A percentile compares a stretch with the other conserved stretches of the same genome.
Conservation (phyloP, 1,140 invertebrate genomes). For the Gerris buenoi region DNA sequence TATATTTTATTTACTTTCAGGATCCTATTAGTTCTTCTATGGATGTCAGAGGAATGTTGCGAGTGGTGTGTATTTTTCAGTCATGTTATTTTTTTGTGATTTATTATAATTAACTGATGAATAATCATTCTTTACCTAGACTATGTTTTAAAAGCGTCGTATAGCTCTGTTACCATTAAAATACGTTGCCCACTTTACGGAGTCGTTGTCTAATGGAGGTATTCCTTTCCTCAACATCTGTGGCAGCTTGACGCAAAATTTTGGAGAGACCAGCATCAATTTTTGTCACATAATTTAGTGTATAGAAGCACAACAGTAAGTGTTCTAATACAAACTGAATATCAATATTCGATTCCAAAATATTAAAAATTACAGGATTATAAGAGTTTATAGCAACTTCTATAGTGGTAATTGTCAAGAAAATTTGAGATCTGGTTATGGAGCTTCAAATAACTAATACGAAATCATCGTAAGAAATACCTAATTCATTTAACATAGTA, state of each 20-base stretch:
- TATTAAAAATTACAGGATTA: slow-evolving; percentile 20
- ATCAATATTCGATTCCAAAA: slow-evolving; percentile 23
- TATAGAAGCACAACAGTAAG: slow-evolving; percentile 20
- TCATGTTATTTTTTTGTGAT: too few species aligned
- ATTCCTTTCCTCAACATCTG: not conserved
- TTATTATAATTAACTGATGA: too few species aligned
- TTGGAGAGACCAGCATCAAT: slow-evolving; percentile 7
- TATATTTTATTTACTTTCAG: too few species aligned
- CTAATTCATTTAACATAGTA: not conserved
- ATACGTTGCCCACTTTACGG: slow-evolving; percentile 20
- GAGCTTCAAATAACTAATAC: not conserved
- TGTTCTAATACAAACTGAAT: slow-evolving; percentile 22
- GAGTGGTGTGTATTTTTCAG: too few species aligned
- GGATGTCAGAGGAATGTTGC: too few species aligned
- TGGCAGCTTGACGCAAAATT: not conserved
- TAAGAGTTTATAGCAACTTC: slow-evolving; percentile 22
- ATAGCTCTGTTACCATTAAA: too few species aligned
- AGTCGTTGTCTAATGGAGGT: slow-evolving; percentile 18
- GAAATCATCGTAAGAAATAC: not conserved
- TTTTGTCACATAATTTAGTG: too few species aligned
- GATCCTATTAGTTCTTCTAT: too few species aligned
- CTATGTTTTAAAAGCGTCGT: too few species aligned
- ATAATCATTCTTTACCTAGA: too few species aligned
- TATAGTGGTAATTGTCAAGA: not conserved
- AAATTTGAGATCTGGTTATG: not conserved